Percentiles rank a stretch among this genome's conserved stretches.
These are phyloP conservation scores for Lemur catta DNA, from an alignment of 2,797 vertebrate species.

Conservation along the genomic window DNA sequence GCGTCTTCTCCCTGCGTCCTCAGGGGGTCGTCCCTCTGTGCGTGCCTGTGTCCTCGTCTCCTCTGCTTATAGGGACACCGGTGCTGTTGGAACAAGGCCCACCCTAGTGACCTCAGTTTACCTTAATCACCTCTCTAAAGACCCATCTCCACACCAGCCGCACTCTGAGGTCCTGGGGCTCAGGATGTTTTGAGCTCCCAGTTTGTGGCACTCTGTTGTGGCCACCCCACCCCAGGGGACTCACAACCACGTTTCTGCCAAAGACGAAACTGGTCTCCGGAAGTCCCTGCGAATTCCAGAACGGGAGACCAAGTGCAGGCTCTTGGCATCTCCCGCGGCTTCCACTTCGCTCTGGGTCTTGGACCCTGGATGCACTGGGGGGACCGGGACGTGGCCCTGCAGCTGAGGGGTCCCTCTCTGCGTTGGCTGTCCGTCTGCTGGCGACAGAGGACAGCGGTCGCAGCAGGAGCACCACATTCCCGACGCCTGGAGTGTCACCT, in stretches of 20 bases:
- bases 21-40: accelerated
- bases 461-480: too few species aligned
- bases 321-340: background rate
- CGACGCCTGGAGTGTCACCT: too few species aligned
- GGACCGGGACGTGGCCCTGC: too few species aligned
- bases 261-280: too few species aligned
- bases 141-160: accelerated
- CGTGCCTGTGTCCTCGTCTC: background rate
- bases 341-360: background rate
- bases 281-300: background rate
- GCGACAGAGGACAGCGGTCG: accelerated
- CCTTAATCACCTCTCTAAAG: accelerated
- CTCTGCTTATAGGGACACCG: background rate
- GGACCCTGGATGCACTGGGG: background rate
- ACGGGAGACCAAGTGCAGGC: background rate
- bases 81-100: accelerated
- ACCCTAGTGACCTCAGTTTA: accelerated
- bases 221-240: too few species aligned
- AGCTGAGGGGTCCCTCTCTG: background rate
- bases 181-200: background rate
- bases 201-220: background rate
- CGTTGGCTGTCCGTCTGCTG: background rate
- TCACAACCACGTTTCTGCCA: too few species aligned
- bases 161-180: too few species aligned
- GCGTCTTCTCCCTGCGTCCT: background rate